Base-by-base conservation (phyloP, 2,888 invertebrate genomes). In the Lobophora halterata region DNA sequence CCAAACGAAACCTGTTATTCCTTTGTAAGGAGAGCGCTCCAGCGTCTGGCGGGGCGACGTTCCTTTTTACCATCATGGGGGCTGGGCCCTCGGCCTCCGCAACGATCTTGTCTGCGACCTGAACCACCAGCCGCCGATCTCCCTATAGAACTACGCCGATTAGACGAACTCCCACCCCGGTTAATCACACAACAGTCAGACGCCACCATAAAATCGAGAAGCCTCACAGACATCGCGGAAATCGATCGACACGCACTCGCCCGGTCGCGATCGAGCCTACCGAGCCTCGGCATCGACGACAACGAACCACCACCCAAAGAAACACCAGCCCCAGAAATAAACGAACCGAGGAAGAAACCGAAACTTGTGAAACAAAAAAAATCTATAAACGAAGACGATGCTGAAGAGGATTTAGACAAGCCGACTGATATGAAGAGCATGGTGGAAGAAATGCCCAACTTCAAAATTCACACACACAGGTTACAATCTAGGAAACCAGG, bases 1-100 rank as follows among this genome's bases (percentile, higher is more conserved):
- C 97, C 97, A 2, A 96, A 96, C 68, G 97, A 97, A 82, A 96
- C 96, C 2, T 97, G 97, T 72, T 97, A 97, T 79, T 96, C 96
- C 60, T 97, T 97, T 72, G 96, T 97, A 3, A 89, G 97, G 26
- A 90, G 95, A 61, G 97, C 97, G 5, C 90, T 97, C 29, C 93
- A 96, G 88, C 93, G 95, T 81, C 79, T 96, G 29, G 95, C 96
- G 2, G 94, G 95, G 2, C 90, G 93, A 3, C 89, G 91, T 0
- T 90, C 90, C 3, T 95, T 96, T 67, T 85, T 95, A 6, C 95
- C 95, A 28, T 93, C 94, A 0, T 95, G 95, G 95, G 91, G 91
- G 31, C 56, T 79, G 17, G 66, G 69, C 6, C 61, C 68, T 3
- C 62, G 86, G 33, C 70, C 72, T 0, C 75, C 75, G 0, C 75